Evolutionary conservation across 2,113 vertebrate species (phyloP).

Genomic region (Macquaria australasica): DNA sequence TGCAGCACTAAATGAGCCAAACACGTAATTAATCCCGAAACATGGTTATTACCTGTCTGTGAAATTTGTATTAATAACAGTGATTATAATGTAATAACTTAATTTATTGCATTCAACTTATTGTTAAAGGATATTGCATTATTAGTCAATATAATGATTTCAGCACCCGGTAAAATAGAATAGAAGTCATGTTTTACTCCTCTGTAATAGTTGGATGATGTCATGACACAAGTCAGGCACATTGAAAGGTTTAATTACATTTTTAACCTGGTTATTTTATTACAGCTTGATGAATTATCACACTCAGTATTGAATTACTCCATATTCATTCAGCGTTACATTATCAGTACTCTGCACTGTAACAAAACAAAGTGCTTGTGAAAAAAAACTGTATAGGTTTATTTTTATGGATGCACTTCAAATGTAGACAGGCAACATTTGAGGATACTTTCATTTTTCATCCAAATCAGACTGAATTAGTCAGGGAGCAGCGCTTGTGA

Average conservation of each 20-base stretch:
- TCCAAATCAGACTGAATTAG: constrained; percentile 23
- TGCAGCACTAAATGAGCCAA: constrained; percentile 14
- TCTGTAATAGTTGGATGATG: background rate
- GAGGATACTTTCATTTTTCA: constrained; percentile 2
- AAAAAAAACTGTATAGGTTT: background rate
- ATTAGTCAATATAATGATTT: background rate
- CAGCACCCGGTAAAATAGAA: background rate
- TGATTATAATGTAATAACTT: background rate
- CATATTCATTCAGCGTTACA: background rate
- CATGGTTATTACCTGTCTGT: background rate
- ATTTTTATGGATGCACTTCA: constrained; percentile 17
- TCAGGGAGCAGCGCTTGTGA: constrained; percentile 16
- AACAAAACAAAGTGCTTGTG: constrained; percentile 8
- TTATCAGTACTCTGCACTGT: background rate
- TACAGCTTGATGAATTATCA: background rate
- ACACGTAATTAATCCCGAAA: constrained; percentile 16
- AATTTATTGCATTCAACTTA: background rate
- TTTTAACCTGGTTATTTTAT: constrained; percentile 7
- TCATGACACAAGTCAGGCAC: background rate
- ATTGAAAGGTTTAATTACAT: constrained; percentile 1
- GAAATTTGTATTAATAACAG: constrained; percentile 3
- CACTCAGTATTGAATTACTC: background rate
- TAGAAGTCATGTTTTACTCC: background rate
- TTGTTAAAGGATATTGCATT: background rate
- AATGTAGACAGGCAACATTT: background rate